Evolutionary conservation across 2,113 vertebrate genomes (phyloP), one percentile per base, ranked within the genome.

Genomic region (Cyanoliseus patagonus): DNA sequence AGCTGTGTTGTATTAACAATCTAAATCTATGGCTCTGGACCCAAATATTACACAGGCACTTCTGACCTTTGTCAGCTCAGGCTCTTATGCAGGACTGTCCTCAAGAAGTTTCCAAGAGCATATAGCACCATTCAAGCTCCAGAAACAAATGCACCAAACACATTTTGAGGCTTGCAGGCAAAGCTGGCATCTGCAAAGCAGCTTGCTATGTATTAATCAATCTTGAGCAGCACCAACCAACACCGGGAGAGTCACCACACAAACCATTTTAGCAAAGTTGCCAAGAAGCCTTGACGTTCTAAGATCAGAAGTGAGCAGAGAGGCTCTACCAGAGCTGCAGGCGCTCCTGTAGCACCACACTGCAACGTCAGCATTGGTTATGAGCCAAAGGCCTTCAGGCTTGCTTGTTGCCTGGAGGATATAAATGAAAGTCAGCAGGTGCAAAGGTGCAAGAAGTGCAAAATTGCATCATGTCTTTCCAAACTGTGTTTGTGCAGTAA

Each of bases 391-490:
- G 82, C 79, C 94, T 96, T 87, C 74, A 90, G 91, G 94, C 86
- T 96, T 81, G 86, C 95, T 92, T 97, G 91, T 86, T 95, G 91
- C 95, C 96, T 94, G 87, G 89, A 95, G 93, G 96, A 96, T 88
- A 96, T 76, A 96, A 97, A 96, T 95, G 82, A 93, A 94, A 96
- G 95, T 93, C 92, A 96, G 95, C 96, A 96, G 94, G 89, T 92
- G 92, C 81, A 96, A 97, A 97, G 92, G 92, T 93, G 89, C 86
- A 96, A 96, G 83, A 94, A 94, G 84, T 83, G 92, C 94, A 95
- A 96, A 95, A 92, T 19, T 55, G 49, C 79, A 95, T 64, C 62
- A 57, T 13, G 70, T 62, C 94, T 92, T 86, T 90, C 66, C 87
- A 87, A 94, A 94, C 30, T 33, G 37, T 20, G 42, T 42, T 94